phyloP scores from a whole-genome alignment of 37 sponge, comb jelly and placozoan genomes.

The Petrosia ficiformis region DNA sequence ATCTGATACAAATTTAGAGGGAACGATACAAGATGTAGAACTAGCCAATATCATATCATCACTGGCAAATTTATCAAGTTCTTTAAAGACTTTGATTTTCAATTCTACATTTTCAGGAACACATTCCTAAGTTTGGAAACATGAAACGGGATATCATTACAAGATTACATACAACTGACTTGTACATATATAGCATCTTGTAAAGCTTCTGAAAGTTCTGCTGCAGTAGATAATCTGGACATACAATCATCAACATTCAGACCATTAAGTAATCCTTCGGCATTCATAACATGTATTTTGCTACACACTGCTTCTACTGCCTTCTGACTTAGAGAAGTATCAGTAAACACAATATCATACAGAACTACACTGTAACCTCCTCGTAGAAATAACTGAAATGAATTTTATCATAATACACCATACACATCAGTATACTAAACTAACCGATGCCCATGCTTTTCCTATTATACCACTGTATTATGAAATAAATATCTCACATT shows the following conservation, averaged over 20 bases:
- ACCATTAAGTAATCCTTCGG: constrained; percentile 52
- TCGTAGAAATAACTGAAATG: constrained; percentile 67
- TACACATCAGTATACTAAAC: constrained; percentile 1
- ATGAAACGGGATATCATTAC: not conserved
- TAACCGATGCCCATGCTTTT: constrained; percentile 77
- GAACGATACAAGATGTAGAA: constrained; percentile 91
- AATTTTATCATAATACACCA: not conserved
- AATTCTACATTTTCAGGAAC: constrained; percentile 84
- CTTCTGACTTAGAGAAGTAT: constrained; percentile 5
- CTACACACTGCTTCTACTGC: constrained; percentile 35
- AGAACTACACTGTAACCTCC: constrained; percentile 68
- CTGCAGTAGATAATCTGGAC: constrained; percentile 23
- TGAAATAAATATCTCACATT: not conserved
- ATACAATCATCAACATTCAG: constrained; percentile 54
- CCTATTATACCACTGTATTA: constrained; percentile 83
- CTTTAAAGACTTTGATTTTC: constrained; percentile 78
- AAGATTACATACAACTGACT: constrained; percentile 16
- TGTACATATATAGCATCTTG: constrained; percentile 78
- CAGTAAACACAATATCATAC: constrained; percentile 59
- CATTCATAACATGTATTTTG: constrained; percentile 56
- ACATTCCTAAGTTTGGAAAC: constrained; percentile 68
- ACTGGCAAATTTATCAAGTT: constrained; percentile 63
- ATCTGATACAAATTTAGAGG: constrained; percentile 72
- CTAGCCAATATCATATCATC: constrained; percentile 77
- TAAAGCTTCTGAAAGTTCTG: constrained; percentile 52